These are phyloP conservation scores for Limonius californicus DNA, from an alignment of 1,140 invertebrate genomes.

Conservation along the genomic window DNA sequence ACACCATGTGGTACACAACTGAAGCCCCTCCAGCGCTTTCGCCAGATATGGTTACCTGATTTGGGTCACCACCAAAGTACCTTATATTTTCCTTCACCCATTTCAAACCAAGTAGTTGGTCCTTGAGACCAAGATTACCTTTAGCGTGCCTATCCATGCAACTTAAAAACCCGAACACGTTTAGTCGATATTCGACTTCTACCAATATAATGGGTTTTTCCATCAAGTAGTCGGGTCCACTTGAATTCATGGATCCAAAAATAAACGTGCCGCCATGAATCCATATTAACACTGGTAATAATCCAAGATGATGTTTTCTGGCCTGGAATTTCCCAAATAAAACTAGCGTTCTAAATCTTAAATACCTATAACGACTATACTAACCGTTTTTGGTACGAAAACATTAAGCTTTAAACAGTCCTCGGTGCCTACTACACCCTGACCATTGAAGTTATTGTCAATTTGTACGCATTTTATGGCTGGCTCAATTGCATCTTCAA, in stretches of 20 bases:
- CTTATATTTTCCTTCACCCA: slow-evolving; percentile 48
- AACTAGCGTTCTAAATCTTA: too few relatives aligned
- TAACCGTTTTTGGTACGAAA: too few relatives aligned
- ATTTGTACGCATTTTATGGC: too few relatives aligned
- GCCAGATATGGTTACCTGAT: slow-evolving; percentile 46
- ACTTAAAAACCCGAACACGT: slow-evolving; percentile 56
- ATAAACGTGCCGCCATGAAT: slow-evolving; percentile 72
- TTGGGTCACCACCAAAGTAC: slow-evolving; percentile 44
- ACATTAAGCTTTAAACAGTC: too few relatives aligned
- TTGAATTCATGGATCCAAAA: slow-evolving; percentile 57
- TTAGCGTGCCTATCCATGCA: slow-evolving; percentile 45
- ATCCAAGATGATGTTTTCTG: too few relatives aligned
- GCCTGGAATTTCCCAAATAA: too few relatives aligned
- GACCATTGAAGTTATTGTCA: too few relatives aligned
- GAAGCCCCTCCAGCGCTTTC: slow-evolving; percentile 46
- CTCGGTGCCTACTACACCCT: too few relatives aligned
- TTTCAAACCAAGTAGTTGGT: slow-evolving; percentile 49
- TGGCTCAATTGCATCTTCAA: too few relatives aligned
- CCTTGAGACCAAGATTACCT: slow-evolving; percentile 48
- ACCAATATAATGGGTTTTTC: slow-evolving; percentile 64
- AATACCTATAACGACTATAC: too few relatives aligned
- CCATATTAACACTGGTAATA: slow-evolving; percentile 69
- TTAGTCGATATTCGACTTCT: slow-evolving; percentile 67
- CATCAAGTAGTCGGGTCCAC: slow-evolving; percentile 63
- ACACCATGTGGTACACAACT: slow-evolving; percentile 42